Evolutionary conservation across 2,888 invertebrate species (phyloP).

Genomic region (Abscondita cerata): DNA sequence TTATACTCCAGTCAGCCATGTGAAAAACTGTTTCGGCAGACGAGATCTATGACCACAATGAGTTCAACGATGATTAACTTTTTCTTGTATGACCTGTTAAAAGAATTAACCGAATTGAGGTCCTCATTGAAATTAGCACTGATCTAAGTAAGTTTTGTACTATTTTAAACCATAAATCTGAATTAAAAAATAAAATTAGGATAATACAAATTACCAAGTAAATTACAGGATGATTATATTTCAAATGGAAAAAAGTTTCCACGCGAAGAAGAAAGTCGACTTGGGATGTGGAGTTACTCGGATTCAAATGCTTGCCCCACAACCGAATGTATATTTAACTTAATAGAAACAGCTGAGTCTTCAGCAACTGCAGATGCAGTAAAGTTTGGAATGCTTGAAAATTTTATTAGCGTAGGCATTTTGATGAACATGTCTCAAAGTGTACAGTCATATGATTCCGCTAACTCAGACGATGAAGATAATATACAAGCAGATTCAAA

Average conservation of each 20-base stretch:
- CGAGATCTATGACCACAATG: constrained; percentile 12
- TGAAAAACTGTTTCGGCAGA: constrained; percentile 16
- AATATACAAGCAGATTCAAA: neutral
- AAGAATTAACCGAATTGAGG: constrained; percentile 16
- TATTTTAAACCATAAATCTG: neutral
- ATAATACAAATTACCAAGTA: neutral
- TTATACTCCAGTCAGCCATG: constrained; percentile 16
- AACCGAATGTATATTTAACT: neutral
- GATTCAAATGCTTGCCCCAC: neutral
- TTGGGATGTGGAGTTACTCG: neutral
- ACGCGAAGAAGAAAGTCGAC: neutral
- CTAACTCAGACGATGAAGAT: neutral
- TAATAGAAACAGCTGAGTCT: neutral
- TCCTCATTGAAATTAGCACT: constrained; percentile 19
- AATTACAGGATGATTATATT: neutral
- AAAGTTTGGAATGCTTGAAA: neutral
- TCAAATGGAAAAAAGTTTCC: neutral
- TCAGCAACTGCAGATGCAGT: neutral
- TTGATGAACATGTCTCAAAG: neutral
- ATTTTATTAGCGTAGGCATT: neutral
- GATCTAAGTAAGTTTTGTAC: constrained; percentile 13
- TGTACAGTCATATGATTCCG: neutral
- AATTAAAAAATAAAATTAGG: neutral
- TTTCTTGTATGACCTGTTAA: constrained; percentile 7
- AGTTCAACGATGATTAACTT: constrained; percentile 20